Conservation (phyloP, 2,113 vertebrate species). For the Struthidea cinerea region DNA sequence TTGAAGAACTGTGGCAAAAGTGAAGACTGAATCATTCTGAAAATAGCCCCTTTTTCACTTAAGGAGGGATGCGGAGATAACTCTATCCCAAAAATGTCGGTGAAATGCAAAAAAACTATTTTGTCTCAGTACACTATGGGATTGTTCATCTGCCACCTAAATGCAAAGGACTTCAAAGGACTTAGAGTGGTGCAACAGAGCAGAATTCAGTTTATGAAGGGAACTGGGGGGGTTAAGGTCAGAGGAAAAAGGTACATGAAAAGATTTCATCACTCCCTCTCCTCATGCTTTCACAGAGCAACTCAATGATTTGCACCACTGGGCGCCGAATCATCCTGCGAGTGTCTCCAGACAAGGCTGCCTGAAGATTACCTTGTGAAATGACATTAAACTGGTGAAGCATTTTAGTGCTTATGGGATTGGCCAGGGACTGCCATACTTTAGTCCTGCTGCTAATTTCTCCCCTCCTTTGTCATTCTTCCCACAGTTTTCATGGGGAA, state of each 20-base stretch:
- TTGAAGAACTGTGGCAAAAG: not conserved
- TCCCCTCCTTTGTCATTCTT: not conserved
- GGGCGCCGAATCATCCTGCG: not conserved
- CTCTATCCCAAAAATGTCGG: not conserved
- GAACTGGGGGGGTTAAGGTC: not conserved
- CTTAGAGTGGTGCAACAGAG: not conserved
- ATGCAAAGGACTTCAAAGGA: not conserved
- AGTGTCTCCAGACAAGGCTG: constrained; percentile 26
- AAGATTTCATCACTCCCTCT: constrained; percentile 9
- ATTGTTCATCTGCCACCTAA: not conserved
- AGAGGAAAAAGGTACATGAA: not conserved
- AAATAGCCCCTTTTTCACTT: not conserved
- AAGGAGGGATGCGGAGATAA: not conserved
- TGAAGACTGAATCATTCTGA: not conserved
- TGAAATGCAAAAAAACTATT: not conserved
- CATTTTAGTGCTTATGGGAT: constrained; percentile 35
- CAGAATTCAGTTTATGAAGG: not conserved
- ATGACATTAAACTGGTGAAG: constrained; percentile 46
- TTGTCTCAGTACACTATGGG: not conserved
- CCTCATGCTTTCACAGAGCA: not conserved
- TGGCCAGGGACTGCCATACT: not conserved
- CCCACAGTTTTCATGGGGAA: not conserved
- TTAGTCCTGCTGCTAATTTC: constrained; percentile 14
- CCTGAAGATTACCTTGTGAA: constrained; percentile 28
- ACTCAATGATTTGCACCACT: constrained; percentile 49